A percentile compares a stretch with the other conserved stretches of the same genome.
Conservation (phyloP, 1,140 invertebrate genomes). For the Drosophila setifemur region DNA sequence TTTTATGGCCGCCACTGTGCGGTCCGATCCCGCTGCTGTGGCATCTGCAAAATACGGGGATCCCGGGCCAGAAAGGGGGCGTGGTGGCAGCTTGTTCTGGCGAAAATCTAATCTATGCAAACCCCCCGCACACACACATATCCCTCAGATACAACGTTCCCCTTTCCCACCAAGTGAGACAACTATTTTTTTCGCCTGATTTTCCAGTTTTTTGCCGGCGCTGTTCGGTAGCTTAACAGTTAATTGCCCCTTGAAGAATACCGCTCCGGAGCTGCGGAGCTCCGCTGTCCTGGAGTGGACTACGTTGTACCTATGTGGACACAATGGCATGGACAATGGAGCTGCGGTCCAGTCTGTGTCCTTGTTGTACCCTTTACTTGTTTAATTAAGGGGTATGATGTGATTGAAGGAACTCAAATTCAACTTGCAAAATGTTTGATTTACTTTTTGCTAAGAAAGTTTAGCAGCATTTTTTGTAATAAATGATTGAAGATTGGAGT, state of each 20-base stretch:
- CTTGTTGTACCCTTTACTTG: neutral
- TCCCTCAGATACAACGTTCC: neutral
- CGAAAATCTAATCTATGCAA: slow-evolving; percentile 76
- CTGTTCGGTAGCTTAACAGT: slow-evolving; percentile 59
- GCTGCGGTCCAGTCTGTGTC: neutral
- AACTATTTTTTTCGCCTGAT: slow-evolving; percentile 59
- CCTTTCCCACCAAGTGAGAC: neutral
- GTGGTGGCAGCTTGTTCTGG: slow-evolving; percentile 7
- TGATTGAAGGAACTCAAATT: neutral
- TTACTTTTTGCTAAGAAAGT: too few species aligned
- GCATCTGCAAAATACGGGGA: slow-evolving; percentile 47
- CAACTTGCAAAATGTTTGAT: too few species aligned
- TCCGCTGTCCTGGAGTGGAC: slow-evolving; percentile 3
- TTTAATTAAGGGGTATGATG: neutral
- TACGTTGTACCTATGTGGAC: slow-evolving; percentile 48
- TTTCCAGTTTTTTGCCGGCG: slow-evolving; percentile 47
- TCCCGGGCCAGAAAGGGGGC: neutral
- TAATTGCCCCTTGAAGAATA: slow-evolving; percentile 80
- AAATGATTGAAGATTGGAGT: too few species aligned
- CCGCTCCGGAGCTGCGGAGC: slow-evolving; percentile 21
- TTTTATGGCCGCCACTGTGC: slow-evolving; percentile 69
- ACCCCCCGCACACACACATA: slow-evolving; percentile 21
- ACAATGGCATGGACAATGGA: slow-evolving; percentile 41
- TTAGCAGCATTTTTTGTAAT: too few species aligned
- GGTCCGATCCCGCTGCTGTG: slow-evolving; percentile 59